A percentile compares a stretch with the other conserved stretches of the same genome.
These are phyloP conservation scores for Pterois miles DNA, from an alignment of 2,797 vertebrate species.

Conservation along the genomic window DNA sequence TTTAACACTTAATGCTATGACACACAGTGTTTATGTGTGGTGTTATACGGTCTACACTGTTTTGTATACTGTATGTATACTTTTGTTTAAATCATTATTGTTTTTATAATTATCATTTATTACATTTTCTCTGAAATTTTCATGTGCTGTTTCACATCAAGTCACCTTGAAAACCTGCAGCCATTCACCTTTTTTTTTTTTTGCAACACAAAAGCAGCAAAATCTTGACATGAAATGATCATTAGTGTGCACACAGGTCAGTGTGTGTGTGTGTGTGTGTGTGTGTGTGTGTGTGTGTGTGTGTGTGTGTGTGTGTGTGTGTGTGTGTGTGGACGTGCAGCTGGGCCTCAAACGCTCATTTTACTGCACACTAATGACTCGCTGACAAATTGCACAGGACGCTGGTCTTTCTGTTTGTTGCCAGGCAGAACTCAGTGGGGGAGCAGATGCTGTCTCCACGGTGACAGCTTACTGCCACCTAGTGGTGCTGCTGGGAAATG, in stretches of 20 bases:
- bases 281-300: not conserved
- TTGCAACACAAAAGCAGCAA: not conserved
- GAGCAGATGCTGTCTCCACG: not conserved
- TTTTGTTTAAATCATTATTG: not conserved
- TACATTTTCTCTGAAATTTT: rapidly evolving
- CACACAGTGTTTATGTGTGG: not conserved
- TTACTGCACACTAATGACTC: constrained; percentile 37
- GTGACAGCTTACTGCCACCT: constrained; percentile 37
- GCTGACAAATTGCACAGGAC: constrained; percentile 30
- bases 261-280: not conserved
- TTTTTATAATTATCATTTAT: no score
- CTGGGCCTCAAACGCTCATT: constrained; percentile 2
- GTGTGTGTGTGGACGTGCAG: constrained; percentile 7
- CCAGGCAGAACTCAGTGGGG: constrained; percentile 62
- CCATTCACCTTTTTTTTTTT: not conserved
- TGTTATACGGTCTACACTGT: not conserved
- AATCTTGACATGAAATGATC: no score
- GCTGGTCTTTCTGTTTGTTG: constrained; percentile 50
- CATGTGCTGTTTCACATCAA: not conserved
- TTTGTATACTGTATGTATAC: not conserved
- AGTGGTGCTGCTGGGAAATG: not conserved
- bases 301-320: not conserved
- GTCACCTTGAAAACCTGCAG: not conserved
- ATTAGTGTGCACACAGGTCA: no score
- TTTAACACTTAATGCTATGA: no score